Percentiles rank a stretch among this genome's conserved stretches.
Evolutionary conservation across 2,888 invertebrate genomes (phyloP).

Genomic region (Dolichopus griseipennis): DNA sequence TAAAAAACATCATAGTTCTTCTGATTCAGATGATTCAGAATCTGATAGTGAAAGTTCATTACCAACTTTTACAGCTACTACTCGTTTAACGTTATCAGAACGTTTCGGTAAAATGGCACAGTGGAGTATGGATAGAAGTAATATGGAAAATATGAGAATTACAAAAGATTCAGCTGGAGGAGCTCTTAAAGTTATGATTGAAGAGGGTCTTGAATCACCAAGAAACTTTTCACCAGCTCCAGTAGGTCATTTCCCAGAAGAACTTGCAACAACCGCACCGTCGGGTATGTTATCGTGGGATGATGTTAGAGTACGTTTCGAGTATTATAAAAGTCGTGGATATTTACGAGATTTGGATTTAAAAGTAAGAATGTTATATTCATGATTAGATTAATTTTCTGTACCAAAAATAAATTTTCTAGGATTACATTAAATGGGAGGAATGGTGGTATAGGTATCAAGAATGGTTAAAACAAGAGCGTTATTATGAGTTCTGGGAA

Average conservation of each 20-base stretch:
- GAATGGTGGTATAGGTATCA: slow-evolving; percentile 89
- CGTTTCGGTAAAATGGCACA: slow-evolving; percentile 88
- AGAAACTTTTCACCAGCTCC: slow-evolving; percentile 57
- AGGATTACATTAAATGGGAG: slow-evolving; percentile 88
- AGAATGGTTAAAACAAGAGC: slow-evolving; percentile 68
- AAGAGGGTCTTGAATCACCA: slow-evolving; percentile 53
- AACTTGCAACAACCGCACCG: slow-evolving; percentile 63
- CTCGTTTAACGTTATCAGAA: slow-evolving; percentile 69
- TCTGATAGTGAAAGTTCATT: slow-evolving; percentile 49
- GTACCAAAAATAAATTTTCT: background rate
- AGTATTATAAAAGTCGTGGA: slow-evolving; percentile 81
- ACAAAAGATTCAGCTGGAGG: slow-evolving; percentile 67
- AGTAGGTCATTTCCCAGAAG: slow-evolving; percentile 71
- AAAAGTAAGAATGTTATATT: slow-evolving; percentile 29
- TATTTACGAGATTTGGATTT: slow-evolving; percentile 60
- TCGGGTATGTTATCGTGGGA: slow-evolving; percentile 72
- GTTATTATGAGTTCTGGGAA: slow-evolving; percentile 44
- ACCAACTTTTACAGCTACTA: slow-evolving; percentile 54
- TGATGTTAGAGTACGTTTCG: slow-evolving; percentile 77
- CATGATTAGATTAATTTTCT: background rate
- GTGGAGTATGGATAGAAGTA: slow-evolving; percentile 74
- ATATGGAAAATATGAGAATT: slow-evolving; percentile 78
- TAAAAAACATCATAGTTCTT: slow-evolving; percentile 39
- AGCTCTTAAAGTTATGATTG: slow-evolving; percentile 69
- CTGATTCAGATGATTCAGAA: slow-evolving; percentile 53